These are phyloP conservation scores for Pseudoips prasinana DNA, from an alignment of 2,888 invertebrate genomes.

Conservation along the genomic window DNA sequence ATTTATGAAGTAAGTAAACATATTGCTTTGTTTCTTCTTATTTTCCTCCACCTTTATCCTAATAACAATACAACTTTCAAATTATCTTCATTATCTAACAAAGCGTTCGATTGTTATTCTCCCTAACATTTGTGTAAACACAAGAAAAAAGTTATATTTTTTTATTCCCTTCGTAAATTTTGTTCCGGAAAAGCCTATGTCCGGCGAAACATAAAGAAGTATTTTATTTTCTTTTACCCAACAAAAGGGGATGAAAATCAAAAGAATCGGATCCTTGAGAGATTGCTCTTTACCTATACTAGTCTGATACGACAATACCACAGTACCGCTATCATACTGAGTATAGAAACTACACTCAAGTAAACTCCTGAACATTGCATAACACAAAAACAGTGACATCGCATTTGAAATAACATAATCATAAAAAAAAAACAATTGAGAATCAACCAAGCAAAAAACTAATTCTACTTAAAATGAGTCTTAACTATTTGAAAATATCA, in stretches of 20 bases:
- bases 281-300: conserved; percentile 20
- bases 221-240: conserved; percentile 18
- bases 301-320: background rate
- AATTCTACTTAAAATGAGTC: no score
- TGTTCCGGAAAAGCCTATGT: conserved; percentile 19
- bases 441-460: no score
- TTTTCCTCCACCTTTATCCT: no score
- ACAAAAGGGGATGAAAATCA: conserved; percentile 24
- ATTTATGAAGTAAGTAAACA: no score
- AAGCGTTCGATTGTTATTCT: conserved; percentile 10
- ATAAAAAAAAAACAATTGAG: no score
- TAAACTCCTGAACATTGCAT: no score
- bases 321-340: no score
- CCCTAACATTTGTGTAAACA: conserved; percentile 12
- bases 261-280: conserved; percentile 17
- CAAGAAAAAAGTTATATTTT: conserved; percentile 12
- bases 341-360: no score
- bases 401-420: no score
- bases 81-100: conserved; percentile 12
- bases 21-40: no score
- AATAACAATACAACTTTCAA: background rate
- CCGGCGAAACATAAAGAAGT: conserved; percentile 15
- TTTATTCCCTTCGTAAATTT: conserved; percentile 26
- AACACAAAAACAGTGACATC: no score
- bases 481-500: no score